These are phyloP conservation scores for Myrmecophaga tridactyla DNA, from an alignment of 2,113 vertebrate species.

Conservation along the genomic window DNA sequence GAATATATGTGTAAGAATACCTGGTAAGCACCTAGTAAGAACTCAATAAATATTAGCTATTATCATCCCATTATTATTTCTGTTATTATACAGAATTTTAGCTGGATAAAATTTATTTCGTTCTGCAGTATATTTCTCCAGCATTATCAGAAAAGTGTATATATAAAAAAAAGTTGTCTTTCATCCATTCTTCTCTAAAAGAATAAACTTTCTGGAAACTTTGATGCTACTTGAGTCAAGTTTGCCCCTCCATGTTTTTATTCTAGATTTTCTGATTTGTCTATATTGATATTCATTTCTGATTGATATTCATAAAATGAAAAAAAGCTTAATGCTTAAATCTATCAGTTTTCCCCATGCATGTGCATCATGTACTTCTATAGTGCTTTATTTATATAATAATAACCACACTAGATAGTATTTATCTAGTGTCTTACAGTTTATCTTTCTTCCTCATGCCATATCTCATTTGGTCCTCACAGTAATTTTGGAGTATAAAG, in stretches of 20 bases:
- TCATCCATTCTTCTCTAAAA: not conserved
- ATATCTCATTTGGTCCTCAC: not conserved
- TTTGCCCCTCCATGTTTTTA: not conserved
- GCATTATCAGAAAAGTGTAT: not conserved
- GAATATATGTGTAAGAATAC: not conserved
- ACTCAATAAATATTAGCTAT: not conserved
- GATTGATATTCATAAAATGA: not conserved
- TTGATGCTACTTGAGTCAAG: not conserved
- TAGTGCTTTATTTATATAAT: slow-evolving; percentile 16
- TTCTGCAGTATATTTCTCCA: slow-evolving; percentile 15
- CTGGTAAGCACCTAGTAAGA: not conserved
- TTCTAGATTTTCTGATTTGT: not conserved
- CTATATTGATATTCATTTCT: not conserved
- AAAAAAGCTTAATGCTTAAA: not conserved
- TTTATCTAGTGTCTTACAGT: slow-evolving; percentile 16
- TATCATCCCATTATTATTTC: not conserved
- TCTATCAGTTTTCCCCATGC: not conserved
- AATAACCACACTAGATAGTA: not conserved
- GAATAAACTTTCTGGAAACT: not conserved
- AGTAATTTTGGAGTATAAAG: not conserved
- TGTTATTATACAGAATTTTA: not conserved
- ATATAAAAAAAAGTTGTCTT: not conserved
- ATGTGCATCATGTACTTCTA: not conserved
- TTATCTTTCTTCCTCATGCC: not conserved
- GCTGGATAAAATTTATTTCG: not conserved